Evolutionary conservation across 2,888 invertebrate genomes (phyloP), one percentile per base, ranked within the genome.

Genomic region (Pherbina coryleti): DNA sequence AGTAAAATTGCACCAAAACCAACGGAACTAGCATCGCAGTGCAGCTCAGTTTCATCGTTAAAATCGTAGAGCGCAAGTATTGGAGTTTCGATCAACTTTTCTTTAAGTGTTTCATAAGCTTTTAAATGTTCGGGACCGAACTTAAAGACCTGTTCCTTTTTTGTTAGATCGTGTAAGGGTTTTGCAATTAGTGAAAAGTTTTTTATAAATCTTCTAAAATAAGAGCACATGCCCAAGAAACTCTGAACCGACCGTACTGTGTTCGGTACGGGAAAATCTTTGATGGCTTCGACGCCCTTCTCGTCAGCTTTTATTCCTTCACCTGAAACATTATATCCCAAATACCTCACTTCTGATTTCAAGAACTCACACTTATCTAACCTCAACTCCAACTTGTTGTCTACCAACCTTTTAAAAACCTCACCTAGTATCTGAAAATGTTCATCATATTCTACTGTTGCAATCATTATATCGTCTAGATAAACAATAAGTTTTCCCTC

Each of bases 21-120:
- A 0, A 82, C 19, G 17, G 81, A 37, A 71, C 84, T 84, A 2
- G n/a, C n/a, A n/a, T n/a, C n/a, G n/a, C n/a, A n/a, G 85, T 86
- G 85, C 1, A 86, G 57, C 71, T 86, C 84, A 14, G 78, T 76
- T 7, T 77, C 64, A 75, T 79, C 75, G 7, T 81, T 82, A 55
- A 86, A 85, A 37, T 85, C 78, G 74, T 86, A 77, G 0, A 87
- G 62, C 2, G 83, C 79, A 11, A 88, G 78, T 11, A 86, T 79
- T 28, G 82, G 84, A 70, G 80, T 22, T 25, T 57, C 72, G 5
- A 60, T 37, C 49, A 81, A 55, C 11, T 79, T 81, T 0, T 57
- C 14, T 34, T 79, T 82, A 9, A 81, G 66, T 2, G 49, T 0
- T 5, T 81, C 76, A 53, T 80, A 82, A 3, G 78, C 28, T n/a